Base-by-base conservation (phyloP, 2,888 invertebrate species). In the Drosophila vallismaia region DNA sequence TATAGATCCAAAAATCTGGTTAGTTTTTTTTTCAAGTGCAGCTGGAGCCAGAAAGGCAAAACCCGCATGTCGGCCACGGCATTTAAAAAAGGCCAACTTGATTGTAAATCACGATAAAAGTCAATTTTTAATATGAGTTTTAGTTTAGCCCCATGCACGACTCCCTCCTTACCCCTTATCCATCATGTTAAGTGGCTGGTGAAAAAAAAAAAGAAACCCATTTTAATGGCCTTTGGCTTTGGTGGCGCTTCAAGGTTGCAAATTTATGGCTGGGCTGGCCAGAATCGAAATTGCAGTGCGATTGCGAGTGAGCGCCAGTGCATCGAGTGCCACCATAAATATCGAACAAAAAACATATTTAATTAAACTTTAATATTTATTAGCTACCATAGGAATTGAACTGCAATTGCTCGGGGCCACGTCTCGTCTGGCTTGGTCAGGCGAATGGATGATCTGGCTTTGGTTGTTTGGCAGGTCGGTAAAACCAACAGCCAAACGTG, bases 41-140 rank as follows among this genome's bases (percentile, higher is more conserved):
- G 10, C 24, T 31, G 26, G 19, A 44, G 67, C 63, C 58, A 46
- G 50, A 9, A 31, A 64, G 75, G 69, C 62, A 68, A 62, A 62
- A 38, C 82, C 88, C 82, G 83, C 84, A 88, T 86, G 86, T 83
- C 77, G 88, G 79, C 83, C 86, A 79, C 86, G 86, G 88, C 88
- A 86, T 83, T 86, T 86, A 83, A 85, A 82, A 87, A 77, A 77
- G 79, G 80, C 78, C 89, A 88, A 78, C 75, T 79, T 79, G 85
- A 88, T 80, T 89, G 88, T 88, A 87, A 87, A 87, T 87, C 87
- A 87, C 88, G 87, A 87, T 87, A 87, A 87, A 87, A 87, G 89
- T 87, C 89, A 87, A 89, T 87, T 89, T 88, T 86, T 89, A 86
- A 84, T 88, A 85, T 77, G 79, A 81, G 82, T 78, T 79, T 85